Conservation (phyloP, 2,113 vertebrate species). For the Uropsilus gracilis region DNA sequence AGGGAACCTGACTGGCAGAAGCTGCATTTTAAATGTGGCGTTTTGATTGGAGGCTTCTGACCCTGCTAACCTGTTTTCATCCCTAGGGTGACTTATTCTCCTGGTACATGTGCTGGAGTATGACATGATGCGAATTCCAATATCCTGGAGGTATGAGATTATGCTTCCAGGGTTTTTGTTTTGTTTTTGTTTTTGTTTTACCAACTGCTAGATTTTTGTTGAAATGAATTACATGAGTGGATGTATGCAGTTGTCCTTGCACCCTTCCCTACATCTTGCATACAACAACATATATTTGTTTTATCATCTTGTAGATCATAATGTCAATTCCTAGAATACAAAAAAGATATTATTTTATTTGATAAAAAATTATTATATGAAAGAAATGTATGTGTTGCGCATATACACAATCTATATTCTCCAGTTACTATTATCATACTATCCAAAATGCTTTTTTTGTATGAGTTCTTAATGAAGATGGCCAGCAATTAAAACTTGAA, state of each 20-base stretch:
- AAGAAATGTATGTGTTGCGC: neutral
- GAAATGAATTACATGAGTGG: neutral
- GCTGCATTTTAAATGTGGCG: too few species aligned
- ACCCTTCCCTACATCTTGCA: neutral
- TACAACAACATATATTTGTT: constrained; percentile 34
- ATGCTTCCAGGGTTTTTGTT: neutral
- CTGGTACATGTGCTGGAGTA: neutral
- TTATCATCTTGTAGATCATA: neutral
- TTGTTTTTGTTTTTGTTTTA: too few species aligned
- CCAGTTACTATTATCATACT: neutral
- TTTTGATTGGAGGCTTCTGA: too few species aligned
- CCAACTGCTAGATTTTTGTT: neutral
- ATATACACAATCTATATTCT: neutral
- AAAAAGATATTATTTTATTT: neutral
- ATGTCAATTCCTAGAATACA: neutral
- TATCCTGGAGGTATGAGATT: neutral
- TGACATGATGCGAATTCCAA: neutral
- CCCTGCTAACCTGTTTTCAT: too few species aligned
- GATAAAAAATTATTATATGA: neutral
- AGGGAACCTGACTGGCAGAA: too few species aligned
- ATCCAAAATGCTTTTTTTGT: neutral
- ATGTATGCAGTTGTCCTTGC: neutral
- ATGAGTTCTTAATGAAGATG: neutral
- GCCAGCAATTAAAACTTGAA: neutral
- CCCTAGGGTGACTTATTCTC: neutral